phyloP scores from a whole-genome alignment of 2,113 vertebrate genomes.

The Phylloscopus whistleri region DNA sequence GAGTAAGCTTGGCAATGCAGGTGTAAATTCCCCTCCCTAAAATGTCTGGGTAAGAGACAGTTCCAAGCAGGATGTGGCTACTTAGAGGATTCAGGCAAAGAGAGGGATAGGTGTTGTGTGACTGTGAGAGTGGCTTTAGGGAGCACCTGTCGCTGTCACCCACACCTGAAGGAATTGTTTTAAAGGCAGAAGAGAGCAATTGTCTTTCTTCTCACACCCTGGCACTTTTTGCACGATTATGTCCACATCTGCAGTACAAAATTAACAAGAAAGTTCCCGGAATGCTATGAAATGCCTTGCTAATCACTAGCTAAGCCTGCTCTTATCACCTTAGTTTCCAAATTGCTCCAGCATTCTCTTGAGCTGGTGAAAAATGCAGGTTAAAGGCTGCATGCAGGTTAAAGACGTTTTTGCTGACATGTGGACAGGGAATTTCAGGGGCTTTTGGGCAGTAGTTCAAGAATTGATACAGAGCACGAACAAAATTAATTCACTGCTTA shows the following conservation, averaged over 20 bases:
- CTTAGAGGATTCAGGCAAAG: not conserved
- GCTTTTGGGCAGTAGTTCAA: not conserved
- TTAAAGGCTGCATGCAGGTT: not conserved
- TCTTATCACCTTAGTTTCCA: not conserved
- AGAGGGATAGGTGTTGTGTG: not conserved
- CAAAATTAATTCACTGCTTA: not conserved
- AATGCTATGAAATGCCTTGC: not conserved
- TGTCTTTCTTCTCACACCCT: not conserved
- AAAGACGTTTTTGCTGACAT: not conserved
- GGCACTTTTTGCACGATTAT: not conserved
- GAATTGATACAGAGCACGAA: not conserved
- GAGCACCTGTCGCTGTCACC: not conserved
- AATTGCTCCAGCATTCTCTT: not conserved
- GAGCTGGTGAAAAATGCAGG: not conserved
- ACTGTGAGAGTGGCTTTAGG: not conserved
- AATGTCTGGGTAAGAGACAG: not conserved
- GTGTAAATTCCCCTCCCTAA: not conserved
- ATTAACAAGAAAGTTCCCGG: not conserved
- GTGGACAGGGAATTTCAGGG: not conserved
- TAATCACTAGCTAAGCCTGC: not conserved
- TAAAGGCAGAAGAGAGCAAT: not conserved
- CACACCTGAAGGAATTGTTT: not conserved
- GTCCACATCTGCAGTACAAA: not conserved
- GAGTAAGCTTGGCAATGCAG: not conserved
- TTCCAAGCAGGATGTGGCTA: not conserved